Evolutionary conservation across 2,888 invertebrate species (phyloP).

Genomic region (Drosophila mettleri): DNA sequence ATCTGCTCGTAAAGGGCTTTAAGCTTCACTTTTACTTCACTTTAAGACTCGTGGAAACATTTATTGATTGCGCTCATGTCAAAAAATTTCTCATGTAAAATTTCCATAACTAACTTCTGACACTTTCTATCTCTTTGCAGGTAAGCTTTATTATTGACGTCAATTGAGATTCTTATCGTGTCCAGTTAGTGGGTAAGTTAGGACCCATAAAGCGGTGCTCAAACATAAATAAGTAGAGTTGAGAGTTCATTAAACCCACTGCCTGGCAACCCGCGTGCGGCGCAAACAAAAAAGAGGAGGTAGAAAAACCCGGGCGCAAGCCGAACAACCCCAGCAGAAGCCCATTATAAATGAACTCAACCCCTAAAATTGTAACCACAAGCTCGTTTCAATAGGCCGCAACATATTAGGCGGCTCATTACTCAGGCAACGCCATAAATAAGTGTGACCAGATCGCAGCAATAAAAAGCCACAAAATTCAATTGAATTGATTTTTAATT

Average conservation of each 20-base stretch:
- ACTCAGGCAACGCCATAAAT: slow-evolving; percentile 26
- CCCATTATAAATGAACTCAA: slow-evolving; percentile 15
- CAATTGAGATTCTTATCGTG: background rate
- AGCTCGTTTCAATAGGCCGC: slow-evolving; percentile 59
- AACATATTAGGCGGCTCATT: slow-evolving; percentile 55
- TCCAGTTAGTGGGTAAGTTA: slow-evolving; percentile 27
- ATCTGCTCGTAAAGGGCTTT: background rate
- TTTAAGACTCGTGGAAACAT: background rate
- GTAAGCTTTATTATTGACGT: slow-evolving; percentile 35
- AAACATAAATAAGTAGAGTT: slow-evolving; percentile 54
- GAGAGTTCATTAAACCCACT: slow-evolving; percentile 68
- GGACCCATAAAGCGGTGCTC: slow-evolving; percentile 15
- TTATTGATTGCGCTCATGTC: background rate
- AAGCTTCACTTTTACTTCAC: background rate
- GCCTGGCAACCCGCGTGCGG: slow-evolving; percentile 50
- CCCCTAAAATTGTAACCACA: slow-evolving; percentile 48
- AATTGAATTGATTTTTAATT: slow-evolving; percentile 49
- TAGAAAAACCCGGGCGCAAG: slow-evolving; percentile 11
- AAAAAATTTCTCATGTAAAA: background rate
- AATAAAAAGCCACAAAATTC: slow-evolving; percentile 22
- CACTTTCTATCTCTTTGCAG: slow-evolving; percentile 32
- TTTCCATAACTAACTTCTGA: slow-evolving; percentile 21
- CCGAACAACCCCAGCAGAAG: slow-evolving; percentile 20
- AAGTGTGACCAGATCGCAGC: slow-evolving; percentile 20
- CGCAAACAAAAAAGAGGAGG: slow-evolving; percentile 34